Evolutionary conservation across 2,797 vertebrate species (phyloP), one percentile per base, ranked within the genome.

Genomic region (Amblyraja radiata): DNA sequence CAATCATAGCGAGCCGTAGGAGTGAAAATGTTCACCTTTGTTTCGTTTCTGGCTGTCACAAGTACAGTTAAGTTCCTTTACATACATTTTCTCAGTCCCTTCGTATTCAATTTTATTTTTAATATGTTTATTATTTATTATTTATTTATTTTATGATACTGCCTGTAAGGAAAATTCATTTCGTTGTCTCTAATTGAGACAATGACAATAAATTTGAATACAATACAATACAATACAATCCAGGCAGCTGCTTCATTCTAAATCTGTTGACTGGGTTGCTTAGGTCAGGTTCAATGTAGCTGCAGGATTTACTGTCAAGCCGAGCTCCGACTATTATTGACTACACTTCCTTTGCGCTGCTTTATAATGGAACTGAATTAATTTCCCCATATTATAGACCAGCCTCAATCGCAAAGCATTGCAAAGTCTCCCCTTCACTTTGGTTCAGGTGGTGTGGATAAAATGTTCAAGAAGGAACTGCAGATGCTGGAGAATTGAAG

Each of bases 11-110:
- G 84, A 8, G 63, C n/a, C 23, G 63, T 36, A 68, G 84, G 84
- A 88, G n/a, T 88, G 63, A 88, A 88, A 88, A 6, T n/a, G 14
- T 88, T 65, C n/a, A 28, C 14, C n/a, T 88, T 68, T 88, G 68
- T 88, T 88, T 88, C 84, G 88, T 65, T 88, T 88, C 18, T 46
- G 36, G 32, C 84, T 68, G 84, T 88, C 84, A 88, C n/a, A 65
- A 88, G 84, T 88, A n/a, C 28, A 36, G 61, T 68, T 68, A 88
- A 36, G 84, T 88, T 68, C 63, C 36, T 32, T 36, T 36, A 68
- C 63, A 68, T 68, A 68, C 84, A 88, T 68, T 88, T 88, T 68
- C n/a, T 36, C 84, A 0, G 61, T 68, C n/a, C n/a, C 61, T 68
- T 88, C n/a, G 36, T 65, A 21, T 32, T n/a, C 32, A 9, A n/a